phyloP scores from a whole-genome alignment of 1,140 invertebrate species.

The Ceratosolen fusciceps region DNA sequence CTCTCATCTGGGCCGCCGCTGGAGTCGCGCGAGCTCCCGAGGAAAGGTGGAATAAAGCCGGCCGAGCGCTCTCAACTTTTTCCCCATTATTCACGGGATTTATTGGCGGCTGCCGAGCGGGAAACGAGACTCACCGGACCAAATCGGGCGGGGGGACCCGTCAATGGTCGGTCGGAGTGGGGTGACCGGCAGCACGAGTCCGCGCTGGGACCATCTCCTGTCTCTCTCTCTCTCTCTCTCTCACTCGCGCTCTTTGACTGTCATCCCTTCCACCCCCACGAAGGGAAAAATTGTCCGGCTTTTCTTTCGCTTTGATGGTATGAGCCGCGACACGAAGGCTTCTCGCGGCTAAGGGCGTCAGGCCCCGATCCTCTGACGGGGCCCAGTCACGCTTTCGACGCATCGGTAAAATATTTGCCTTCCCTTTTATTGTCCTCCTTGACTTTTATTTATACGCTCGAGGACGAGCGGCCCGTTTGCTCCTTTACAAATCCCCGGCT shows the following conservation, averaged over 20 bases:
- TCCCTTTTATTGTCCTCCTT: constrained; percentile 2
- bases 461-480: not conserved
- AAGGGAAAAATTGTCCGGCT: not conserved
- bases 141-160: not conserved
- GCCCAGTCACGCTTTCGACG: constrained; percentile 2
- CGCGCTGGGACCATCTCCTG: too few relatives aligned
- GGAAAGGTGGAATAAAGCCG: constrained; percentile 24
- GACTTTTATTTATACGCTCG: constrained; percentile 32
- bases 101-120: constrained; percentile 11
- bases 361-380: not conserved
- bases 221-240: too few relatives aligned
- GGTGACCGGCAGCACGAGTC: not conserved
- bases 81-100: constrained; percentile 40
- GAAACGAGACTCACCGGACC: not conserved
- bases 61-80: constrained; percentile 10
- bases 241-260: too few relatives aligned
- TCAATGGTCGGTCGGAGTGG: too few relatives aligned
- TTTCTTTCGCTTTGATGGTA: not conserved
- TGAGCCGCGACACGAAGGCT: not conserved
- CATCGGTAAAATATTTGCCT: constrained; percentile 42
- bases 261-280: too few relatives aligned
- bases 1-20: not conserved
- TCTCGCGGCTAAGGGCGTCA: not conserved
- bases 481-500: constrained; percentile 26
- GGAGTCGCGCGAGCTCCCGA: not conserved